Base-by-base conservation (phyloP, 23 tunicate species). In the Pegea sp. region DNA sequence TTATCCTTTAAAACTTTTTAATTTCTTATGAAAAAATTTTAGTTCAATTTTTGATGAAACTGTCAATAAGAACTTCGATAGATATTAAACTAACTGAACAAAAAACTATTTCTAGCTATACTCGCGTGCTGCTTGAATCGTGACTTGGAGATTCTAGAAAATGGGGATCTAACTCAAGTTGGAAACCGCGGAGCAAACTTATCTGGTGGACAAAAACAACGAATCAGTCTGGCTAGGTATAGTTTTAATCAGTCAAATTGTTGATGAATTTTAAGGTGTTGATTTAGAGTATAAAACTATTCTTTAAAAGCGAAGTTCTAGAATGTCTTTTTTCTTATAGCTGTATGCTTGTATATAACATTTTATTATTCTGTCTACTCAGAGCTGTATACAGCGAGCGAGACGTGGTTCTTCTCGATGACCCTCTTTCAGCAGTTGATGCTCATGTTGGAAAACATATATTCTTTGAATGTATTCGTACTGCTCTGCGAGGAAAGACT, bases 371-470 rank as follows among this genome's bases (percentile, higher is more conserved):
- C 2, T 55, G 30, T 52, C 4, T 69, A 33, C 52, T 0, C 59
- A 80, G 98, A 50, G 98, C 98, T 19, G 98, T 63, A 16, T 89
- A 89, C 71, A 71, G 90, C 53, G 65, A 65, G n/a, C 67, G 71
- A 5, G 98, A 89, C 28, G 66, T 89, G 19, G 58, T 89, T 22
- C 51, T 89, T 11, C 58, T 89, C 26, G 98, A 89, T 29, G 98
- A 89, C 56, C 98, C 98, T 0, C 55, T 89, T 3, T 89, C 98
- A 3, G 98, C 98, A 1, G 98, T 89, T 22, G 98, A 89, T 31
- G 81, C 98, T 19, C 90, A 89, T 46, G 98, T 89, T 30, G 98
- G 86, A 23, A 89, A 89, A 54, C 78, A 88, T 3, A 89, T 89
- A 25, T 89, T 89, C 63, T 71, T 58, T 44, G 89, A 89, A 38